Percentiles rank a stretch among this genome's conserved stretches.
Conservation (phyloP, 2,888 invertebrate genomes). For the Corbicula japonica region DNA sequence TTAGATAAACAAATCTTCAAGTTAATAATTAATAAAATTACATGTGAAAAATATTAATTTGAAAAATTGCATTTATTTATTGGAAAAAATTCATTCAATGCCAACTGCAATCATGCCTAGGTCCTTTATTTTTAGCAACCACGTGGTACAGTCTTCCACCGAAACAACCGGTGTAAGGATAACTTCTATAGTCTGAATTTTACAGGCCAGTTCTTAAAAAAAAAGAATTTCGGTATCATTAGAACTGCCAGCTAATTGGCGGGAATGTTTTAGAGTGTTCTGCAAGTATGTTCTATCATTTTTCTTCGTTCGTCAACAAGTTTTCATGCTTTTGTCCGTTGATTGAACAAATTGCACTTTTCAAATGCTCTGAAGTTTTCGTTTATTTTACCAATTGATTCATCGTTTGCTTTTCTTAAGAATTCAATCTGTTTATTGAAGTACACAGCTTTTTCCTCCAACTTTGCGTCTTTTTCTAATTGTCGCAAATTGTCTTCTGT, state of each 20-base stretch:
- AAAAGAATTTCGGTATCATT: slow-evolving; percentile 2
- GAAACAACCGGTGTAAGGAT: slow-evolving; percentile 11
- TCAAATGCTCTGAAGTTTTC: slow-evolving; percentile 12
- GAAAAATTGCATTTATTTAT: no score
- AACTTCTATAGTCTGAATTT: background rate
- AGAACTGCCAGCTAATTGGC: background rate
- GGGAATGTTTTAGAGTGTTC: background rate
- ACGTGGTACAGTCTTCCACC: slow-evolving; percentile 19
- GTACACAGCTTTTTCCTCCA: slow-evolving; percentile 16
- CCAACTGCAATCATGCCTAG: no score
- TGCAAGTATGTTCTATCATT: background rate
- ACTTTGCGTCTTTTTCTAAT: slow-evolving; percentile 11
- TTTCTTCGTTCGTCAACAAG: background rate
- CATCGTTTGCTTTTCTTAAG: slow-evolving; percentile 10
- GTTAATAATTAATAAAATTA: no score
- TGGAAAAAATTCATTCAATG: no score
- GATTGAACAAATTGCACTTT: background rate
- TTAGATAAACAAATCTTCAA: no score
- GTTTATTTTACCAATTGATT: slow-evolving; percentile 5
- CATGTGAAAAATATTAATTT: no score
- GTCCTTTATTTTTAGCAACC: slow-evolving; percentile 15
- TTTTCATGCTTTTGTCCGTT: background rate
- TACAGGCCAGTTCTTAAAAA: background rate
- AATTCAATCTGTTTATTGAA: slow-evolving; percentile 7
- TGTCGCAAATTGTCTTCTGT: slow-evolving; percentile 10